These are phyloP conservation scores for Phyllostomus hastatus DNA, from an alignment of 2,113 vertebrate genomes.

Conservation along the genomic window DNA sequence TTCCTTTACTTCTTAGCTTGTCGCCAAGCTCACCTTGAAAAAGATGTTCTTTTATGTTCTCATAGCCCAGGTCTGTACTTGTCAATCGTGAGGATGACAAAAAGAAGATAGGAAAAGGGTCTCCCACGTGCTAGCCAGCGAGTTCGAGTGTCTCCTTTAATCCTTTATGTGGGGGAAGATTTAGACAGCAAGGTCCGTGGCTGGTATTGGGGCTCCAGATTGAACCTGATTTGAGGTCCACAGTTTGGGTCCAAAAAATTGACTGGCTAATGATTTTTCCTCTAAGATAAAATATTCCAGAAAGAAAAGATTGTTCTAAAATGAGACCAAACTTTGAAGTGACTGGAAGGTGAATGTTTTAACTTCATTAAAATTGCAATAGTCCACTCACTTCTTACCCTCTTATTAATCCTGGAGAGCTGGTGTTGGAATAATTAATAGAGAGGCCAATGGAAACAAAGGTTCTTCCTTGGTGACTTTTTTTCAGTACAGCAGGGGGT, in stretches of 20 bases:
- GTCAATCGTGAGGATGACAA: not conserved
- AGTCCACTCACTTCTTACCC: not conserved
- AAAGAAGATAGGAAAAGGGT: not conserved
- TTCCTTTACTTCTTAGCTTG: not conserved
- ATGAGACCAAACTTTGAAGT: not conserved
- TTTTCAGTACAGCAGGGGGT: too few relatives aligned
- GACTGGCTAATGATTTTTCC: not conserved
- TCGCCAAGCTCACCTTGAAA: not conserved
- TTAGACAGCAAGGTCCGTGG: not conserved
- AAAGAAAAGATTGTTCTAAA: not conserved
- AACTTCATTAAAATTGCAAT: not conserved
- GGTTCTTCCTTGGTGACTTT: not conserved
- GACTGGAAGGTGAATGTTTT: not conserved
- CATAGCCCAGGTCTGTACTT: not conserved
- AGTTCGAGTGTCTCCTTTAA: not conserved
- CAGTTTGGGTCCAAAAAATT: not conserved
- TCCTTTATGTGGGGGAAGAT: not conserved
- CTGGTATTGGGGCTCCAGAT: not conserved
- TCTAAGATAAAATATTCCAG: not conserved
- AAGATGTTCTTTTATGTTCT: not conserved
- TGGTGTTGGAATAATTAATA: not conserved
- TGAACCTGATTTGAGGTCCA: not conserved
- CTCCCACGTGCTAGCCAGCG: fast-evolving
- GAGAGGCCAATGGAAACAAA: not conserved
- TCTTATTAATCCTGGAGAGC: not conserved